Evolutionary conservation across 1,140 invertebrate genomes (phyloP).

Genomic region (Aporrectodea caliginosa): DNA sequence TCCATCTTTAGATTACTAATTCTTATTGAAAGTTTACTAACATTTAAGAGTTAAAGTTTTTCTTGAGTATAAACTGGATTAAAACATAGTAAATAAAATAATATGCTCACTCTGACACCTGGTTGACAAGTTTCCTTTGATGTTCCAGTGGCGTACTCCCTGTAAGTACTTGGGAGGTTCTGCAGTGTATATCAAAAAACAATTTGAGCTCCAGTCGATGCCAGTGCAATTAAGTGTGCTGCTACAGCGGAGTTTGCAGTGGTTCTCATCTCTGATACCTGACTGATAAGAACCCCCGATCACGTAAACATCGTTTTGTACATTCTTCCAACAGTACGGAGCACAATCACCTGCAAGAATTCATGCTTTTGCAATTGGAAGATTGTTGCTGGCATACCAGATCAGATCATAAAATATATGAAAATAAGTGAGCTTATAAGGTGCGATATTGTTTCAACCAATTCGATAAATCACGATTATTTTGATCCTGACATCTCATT

Average conservation of each 20-base stretch:
- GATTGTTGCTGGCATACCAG: too few species aligned
- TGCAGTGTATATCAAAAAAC: not conserved
- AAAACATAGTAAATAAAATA: not conserved
- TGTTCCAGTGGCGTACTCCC: not conserved
- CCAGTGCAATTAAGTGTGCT: not conserved
- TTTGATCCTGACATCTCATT: too few species aligned
- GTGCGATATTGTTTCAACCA: too few species aligned
- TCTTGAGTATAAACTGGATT: not conserved
- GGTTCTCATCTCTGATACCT: not conserved
- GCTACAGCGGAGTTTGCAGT: not conserved
- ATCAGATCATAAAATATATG: too few species aligned
- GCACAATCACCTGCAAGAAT: not conserved
- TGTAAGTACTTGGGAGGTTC: not conserved
- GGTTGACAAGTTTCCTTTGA: not conserved
- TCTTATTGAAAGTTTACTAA: too few species aligned
- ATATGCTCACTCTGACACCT: not conserved
- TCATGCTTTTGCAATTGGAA: not conserved
- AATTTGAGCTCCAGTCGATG: not conserved
- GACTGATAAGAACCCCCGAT: not conserved
- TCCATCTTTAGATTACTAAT: not conserved
- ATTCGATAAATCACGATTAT: too few species aligned
- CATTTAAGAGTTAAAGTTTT: not conserved
- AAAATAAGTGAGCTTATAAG: too few species aligned
- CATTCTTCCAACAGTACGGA: not conserved
- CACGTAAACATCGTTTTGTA: not conserved